A percentile compares a stretch with the other conserved stretches of the same genome.
Evolutionary conservation across 2,113 vertebrate genomes (phyloP).

Genomic region (Chaetura pelagica): DNA sequence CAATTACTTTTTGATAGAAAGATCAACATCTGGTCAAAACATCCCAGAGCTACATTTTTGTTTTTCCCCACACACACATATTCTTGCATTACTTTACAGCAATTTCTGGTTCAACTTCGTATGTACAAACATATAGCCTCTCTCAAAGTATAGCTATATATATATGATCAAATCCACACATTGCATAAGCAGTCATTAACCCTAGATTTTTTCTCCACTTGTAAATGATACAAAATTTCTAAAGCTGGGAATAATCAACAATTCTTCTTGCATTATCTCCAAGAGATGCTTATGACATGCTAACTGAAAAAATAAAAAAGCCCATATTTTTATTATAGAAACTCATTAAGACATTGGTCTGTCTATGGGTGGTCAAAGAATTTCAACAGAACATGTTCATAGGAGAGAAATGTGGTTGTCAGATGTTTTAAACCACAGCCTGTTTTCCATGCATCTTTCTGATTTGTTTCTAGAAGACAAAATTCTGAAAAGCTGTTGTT

Average conservation of each 20-base stretch:
- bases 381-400: not conserved
- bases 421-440: not conserved
- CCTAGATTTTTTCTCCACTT: not conserved
- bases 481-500: not conserved
- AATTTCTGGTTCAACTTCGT: not conserved
- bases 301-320: not conserved
- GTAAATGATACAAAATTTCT: not conserved
- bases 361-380: not conserved
- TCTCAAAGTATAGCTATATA: not conserved
- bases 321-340: not conserved
- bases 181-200: not conserved
- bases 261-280: not conserved
- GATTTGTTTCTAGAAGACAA: not conserved
- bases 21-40: not conserved
- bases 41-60: not conserved
- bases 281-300: not conserved
- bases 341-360: not conserved
- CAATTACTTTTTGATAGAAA: not conserved
- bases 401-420: not conserved
- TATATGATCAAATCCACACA: not conserved
- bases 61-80: not conserved
- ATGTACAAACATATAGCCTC: not conserved
- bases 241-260: not conserved
- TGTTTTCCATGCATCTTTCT: not conserved
- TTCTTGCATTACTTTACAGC: not conserved